Evolutionary conservation across 92 coral and sea anemone genomes (phyloP).

Genomic region (Paramuricea clavata): DNA sequence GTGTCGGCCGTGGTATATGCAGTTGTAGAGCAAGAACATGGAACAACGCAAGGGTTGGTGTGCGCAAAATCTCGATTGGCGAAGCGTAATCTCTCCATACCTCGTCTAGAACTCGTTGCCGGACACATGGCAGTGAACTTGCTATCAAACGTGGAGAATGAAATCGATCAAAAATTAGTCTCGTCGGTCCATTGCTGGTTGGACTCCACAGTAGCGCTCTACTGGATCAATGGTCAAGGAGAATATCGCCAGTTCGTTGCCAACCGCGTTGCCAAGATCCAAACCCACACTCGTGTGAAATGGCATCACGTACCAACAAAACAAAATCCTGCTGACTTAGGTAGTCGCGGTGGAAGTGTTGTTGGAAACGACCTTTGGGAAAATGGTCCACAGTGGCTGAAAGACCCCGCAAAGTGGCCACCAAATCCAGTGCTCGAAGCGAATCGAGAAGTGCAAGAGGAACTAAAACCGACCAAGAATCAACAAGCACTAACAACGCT

Average conservation of each 20-base stretch:
- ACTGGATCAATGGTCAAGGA: slow-evolving; percentile 29
- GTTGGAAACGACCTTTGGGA: too few species aligned
- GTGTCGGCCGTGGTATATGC: not conserved
- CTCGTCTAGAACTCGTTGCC: not conserved
- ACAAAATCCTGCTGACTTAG: too few species aligned
- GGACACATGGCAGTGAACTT: too few species aligned
- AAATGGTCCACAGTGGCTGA: too few species aligned
- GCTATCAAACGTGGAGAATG: too few species aligned
- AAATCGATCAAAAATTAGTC: not conserved
- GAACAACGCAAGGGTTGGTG: not conserved
- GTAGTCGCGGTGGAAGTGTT: too few species aligned
- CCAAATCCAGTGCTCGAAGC: too few species aligned
- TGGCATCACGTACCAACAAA: too few species aligned
- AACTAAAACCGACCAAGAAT: too few species aligned
- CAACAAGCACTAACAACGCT: too few species aligned
- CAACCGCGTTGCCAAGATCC: slow-evolving; percentile 26
- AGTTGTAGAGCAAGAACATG: not conserved
- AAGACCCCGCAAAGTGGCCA: too few species aligned
- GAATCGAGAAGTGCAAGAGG: too few species aligned
- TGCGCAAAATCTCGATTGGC: not conserved
- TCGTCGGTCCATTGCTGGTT: not conserved
- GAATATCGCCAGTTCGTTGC: slow-evolving; percentile 37
- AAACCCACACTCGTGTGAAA: slow-evolving; percentile 50
- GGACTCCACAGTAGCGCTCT: slow-evolving; percentile 20
- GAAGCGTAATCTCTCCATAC: not conserved